These are phyloP conservation scores for Seriola dumerili DNA, from an alignment of 2,113 vertebrate genomes.

Conservation along the genomic window DNA sequence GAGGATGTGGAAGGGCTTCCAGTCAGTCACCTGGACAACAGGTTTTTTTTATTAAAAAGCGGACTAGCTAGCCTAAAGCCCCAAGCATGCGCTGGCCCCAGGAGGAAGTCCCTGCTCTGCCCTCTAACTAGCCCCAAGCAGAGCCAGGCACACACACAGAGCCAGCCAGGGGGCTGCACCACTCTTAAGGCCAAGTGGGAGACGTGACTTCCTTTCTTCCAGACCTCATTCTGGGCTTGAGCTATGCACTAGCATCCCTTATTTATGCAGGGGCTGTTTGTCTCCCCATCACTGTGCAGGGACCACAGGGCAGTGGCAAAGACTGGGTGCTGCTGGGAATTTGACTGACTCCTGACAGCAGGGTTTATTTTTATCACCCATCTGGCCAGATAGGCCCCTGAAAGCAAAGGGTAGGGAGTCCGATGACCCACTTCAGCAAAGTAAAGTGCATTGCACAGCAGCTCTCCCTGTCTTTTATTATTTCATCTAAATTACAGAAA, in stretches of 20 bases:
- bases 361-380: conserved; percentile 84
- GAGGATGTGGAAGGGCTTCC: conserved; percentile 36
- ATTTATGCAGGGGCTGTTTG: conserved; percentile 70
- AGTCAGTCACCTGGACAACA: conserved; percentile 59
- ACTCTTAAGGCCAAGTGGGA: conserved; percentile 62
- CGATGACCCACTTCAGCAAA: conserved; percentile 81
- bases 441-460: conserved; percentile 73
- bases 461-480: conserved; percentile 65
- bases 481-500: conserved; percentile 61
- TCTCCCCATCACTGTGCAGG: conserved; percentile 63
- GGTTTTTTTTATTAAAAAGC: conserved; percentile 63
- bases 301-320: conserved; percentile 59
- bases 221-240: conserved; percentile 58
- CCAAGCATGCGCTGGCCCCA: conserved; percentile 52
- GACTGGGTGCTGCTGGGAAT: conserved; percentile 69
- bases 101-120: conserved; percentile 59
- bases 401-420: conserved; percentile 73
- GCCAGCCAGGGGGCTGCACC: conserved; percentile 65
- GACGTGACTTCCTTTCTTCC: conserved; percentile 70
- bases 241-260: conserved; percentile 54
- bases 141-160: conserved; percentile 73
- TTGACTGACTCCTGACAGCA: conserved; percentile 81
- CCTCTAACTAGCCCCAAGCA: conserved; percentile 73
- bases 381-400: conserved; percentile 80
- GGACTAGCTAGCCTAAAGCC: conserved; percentile 48